Evolutionary conservation across 2,113 vertebrate genomes (phyloP).

Genomic region (Xiphorhynchus elegans): DNA sequence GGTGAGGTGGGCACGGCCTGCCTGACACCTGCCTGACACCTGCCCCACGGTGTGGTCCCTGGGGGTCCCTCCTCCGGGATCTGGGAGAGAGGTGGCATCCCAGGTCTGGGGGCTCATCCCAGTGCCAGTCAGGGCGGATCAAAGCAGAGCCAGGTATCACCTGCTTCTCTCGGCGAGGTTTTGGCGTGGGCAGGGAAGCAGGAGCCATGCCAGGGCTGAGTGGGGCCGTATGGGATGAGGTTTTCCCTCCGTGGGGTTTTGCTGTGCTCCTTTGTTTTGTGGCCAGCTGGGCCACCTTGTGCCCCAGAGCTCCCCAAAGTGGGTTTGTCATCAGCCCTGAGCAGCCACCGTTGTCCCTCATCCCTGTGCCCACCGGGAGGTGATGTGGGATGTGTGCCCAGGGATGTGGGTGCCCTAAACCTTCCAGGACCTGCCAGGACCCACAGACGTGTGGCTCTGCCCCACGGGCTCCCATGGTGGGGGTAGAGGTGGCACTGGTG

Average conservation of each 20-base stretch:
- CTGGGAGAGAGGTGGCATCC: background rate
- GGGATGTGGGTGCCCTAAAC: background rate
- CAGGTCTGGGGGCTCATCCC: background rate
- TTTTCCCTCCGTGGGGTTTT: background rate
- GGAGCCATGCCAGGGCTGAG: background rate
- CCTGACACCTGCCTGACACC: background rate
- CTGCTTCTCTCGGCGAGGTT: background rate
- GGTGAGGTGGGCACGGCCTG: fast-evolving
- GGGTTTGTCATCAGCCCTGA: fast-evolving
- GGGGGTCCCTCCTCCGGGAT: background rate
- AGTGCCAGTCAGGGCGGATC: background rate
- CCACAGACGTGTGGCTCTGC: background rate
- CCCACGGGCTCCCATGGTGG: fast-evolving
- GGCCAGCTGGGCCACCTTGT: fast-evolving
- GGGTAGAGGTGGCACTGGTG: background rate
- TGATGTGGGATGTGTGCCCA: background rate
- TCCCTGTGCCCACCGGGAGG: fast-evolving
- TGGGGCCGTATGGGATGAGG: background rate
- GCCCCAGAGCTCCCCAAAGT: background rate
- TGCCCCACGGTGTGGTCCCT: fast-evolving
- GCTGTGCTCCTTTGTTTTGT: background rate
- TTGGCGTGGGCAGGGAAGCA: background rate
- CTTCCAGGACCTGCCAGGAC: background rate
- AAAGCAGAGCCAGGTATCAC: background rate
- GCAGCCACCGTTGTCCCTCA: background rate